phyloP scores from a whole-genome alignment of 2,888 invertebrate genomes.

The Lasioglossum marginatum region DNA sequence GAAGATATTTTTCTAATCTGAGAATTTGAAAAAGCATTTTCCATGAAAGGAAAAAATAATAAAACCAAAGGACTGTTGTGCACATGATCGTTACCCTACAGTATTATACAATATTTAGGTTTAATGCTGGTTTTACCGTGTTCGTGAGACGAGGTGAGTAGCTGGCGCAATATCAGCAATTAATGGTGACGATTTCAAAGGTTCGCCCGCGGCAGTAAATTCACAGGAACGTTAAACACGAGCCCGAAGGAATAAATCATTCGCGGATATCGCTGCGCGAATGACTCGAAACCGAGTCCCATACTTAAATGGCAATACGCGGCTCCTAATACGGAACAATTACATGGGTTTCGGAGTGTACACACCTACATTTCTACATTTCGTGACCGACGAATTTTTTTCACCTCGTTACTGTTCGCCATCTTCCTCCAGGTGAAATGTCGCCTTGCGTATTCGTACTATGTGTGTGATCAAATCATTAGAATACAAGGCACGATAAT shows the following conservation, averaged over 20 bases:
- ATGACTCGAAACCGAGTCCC: slow-evolving; percentile 58
- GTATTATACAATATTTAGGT: neutral
- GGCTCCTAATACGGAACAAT: slow-evolving; percentile 79
- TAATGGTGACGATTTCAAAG: slow-evolving; percentile 38
- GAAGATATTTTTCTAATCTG: no score
- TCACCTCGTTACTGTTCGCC: slow-evolving; percentile 1
- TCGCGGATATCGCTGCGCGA: slow-evolving; percentile 73
- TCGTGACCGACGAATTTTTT: slow-evolving; percentile 22
- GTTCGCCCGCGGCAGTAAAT: slow-evolving; percentile 44
- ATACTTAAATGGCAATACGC: slow-evolving; percentile 70
- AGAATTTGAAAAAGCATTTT: no score
- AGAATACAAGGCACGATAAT: neutral
- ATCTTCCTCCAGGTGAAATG: neutral
- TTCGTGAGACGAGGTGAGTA: neutral
- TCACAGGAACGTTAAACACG: slow-evolving; percentile 30
- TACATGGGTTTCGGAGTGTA: slow-evolving; percentile 68
- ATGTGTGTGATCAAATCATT: neutral
- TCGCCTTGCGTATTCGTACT: neutral
- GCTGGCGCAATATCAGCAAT: slow-evolving; percentile 4
- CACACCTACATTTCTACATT: slow-evolving; percentile 51
- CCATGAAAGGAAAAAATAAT: no score
- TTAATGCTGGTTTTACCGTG: neutral
- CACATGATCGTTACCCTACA: no score
- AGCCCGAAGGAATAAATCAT: slow-evolving; percentile 72
- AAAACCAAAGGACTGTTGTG: no score